Percentiles rank a stretch among this genome's conserved stretches.
Conservation (phyloP, 1,140 invertebrate genomes). For the Zaprionus kolodkinae region DNA sequence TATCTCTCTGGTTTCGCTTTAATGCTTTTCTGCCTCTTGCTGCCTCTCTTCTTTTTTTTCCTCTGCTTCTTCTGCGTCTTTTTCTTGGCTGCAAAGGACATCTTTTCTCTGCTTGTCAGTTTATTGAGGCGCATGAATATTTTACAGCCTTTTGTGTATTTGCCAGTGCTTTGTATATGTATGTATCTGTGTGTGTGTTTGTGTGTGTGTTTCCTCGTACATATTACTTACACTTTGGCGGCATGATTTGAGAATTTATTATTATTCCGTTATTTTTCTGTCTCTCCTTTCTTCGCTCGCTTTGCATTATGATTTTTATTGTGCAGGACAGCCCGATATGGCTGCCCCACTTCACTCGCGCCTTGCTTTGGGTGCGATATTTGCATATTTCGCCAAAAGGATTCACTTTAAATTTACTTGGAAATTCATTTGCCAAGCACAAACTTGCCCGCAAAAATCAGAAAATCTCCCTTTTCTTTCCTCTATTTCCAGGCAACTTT, state of each 20-base stretch:
- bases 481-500: neutral
- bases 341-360: neutral
- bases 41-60: neutral
- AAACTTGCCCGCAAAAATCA: neutral
- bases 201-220: slow-evolving; percentile 20
- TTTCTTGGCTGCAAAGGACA: slow-evolving; percentile 55
- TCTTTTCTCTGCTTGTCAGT: slow-evolving; percentile 69
- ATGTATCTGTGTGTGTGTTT: slow-evolving; percentile 5
- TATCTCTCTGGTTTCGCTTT: slow-evolving; percentile 45
- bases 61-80: neutral
- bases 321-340: slow-evolving; percentile 17
- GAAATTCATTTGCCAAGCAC: slow-evolving; percentile 5
- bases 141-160: slow-evolving; percentile 58
- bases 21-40: slow-evolving; percentile 50
- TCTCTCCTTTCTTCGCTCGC: neutral
- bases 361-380: neutral
- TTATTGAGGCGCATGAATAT: slow-evolving; percentile 81
- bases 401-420: slow-evolving; percentile 2
- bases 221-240: slow-evolving; percentile 33
- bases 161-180: slow-evolving; percentile 4
- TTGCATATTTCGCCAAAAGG: neutral
- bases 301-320: slow-evolving; percentile 42
- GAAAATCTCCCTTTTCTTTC: neutral
- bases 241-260: slow-evolving; percentile 47
- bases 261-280: slow-evolving; percentile 24